These are phyloP conservation scores for Emys orbicularis DNA, from an alignment of 2,797 vertebrate genomes.

Conservation along the genomic window DNA sequence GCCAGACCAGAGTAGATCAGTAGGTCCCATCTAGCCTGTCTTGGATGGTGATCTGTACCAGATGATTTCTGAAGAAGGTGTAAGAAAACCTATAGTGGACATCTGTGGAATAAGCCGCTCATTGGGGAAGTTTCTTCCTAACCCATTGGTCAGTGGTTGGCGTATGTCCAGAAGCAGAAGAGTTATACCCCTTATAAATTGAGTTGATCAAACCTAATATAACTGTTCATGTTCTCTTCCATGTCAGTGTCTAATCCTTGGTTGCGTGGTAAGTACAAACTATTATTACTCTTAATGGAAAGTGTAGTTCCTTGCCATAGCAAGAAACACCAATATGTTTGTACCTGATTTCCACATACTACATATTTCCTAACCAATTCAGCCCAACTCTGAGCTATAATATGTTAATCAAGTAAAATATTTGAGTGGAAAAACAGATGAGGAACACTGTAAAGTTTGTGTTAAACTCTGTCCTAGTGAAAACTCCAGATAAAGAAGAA, in stretches of 20 bases:
- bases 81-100: neutral
- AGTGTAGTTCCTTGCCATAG: slow-evolving; percentile 24
- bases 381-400: neutral
- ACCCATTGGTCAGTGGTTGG: neutral
- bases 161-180: neutral
- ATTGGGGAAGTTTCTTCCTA: neutral
- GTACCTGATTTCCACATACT: slow-evolving; percentile 9
- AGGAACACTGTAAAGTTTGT: neutral
- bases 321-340: neutral
- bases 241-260: neutral
- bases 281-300: neutral
- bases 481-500: neutral
- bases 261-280: neutral
- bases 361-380: neutral
- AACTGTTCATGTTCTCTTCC: neutral
- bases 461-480: neutral
- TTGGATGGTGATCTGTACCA: neutral
- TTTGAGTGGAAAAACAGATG: neutral
- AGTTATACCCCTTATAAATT: neutral
- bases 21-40: rapidly evolving
- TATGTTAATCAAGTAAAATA: neutral
- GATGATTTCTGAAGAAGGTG: rapidly evolving
- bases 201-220: neutral
- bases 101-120: neutral
- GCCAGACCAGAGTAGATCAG: neutral